Base-by-base conservation (phyloP, 1,140 invertebrate species). In the Leptoteleia sp. region DNA sequence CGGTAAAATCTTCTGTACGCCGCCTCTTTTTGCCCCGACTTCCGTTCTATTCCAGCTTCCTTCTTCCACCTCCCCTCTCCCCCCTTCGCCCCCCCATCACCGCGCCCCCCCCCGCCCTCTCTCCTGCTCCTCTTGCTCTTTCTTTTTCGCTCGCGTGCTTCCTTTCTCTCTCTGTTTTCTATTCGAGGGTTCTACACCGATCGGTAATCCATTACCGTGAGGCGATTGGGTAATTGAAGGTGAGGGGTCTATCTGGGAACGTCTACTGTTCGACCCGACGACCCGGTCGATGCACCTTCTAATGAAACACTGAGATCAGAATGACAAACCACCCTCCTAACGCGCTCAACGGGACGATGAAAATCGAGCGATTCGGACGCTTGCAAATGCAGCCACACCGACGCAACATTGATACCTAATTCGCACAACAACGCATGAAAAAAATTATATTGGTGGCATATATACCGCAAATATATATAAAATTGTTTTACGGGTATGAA, bases 171-270 rank as follows among this genome's bases (percentile, higher is more conserved):
- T 33, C 0, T 22, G 27, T 59, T 15, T 57, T 15, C 43, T 59
- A 54, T 70, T 77, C 77, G 68, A 75, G 73, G 73, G 73, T 79
- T 84, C 65, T 65, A 68, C 81, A 72, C 76, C 81, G 79, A 84
- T 84, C 82, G 83, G 85, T 86, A 86, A 87, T 88, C 85, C 85
- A 88, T 88, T 85, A 87, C 79, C 81, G 81, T 82, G 81, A 85
- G 80, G 83, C 84, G 79, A 87, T 86, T 88, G 84, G 86, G 80
- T 86, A 86, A 87, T 86, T 85, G 85, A 82, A 86, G 85, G 84
- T 84, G 84, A 85, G 82, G 83, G 81, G 82, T 81, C 80, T 81
- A 85, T 84, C 81, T 79, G 75, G 81, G 83, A 80, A 83, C 79
- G 82, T 84, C 82, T 81, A 76, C 75, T 22, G 62, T 47, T 45